Base-by-base conservation (phyloP, 2,113 vertebrate genomes). In the Alaudala cheleensis region DNA sequence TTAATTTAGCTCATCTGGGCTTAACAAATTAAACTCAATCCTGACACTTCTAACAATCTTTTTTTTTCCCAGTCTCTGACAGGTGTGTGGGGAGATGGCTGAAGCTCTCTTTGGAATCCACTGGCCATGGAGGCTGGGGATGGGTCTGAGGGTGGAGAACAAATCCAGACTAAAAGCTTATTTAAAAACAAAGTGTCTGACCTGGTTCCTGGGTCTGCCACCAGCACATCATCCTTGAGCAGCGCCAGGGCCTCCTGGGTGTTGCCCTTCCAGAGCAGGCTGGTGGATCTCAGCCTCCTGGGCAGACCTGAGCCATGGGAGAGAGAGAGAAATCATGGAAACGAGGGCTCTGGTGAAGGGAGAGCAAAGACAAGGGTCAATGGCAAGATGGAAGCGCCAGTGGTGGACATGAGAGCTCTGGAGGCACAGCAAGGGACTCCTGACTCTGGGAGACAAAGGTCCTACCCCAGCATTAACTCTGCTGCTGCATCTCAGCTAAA, bases 131-230 rank as follows among this genome's bases (percentile, higher is more conserved):
- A 65, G 12, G 16, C 29, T 54, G 56, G 65, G 44, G 39, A 16
- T 34, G 47, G 33, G 56, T 47, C 21, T 62, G 28, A 12, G 14
- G 26, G 17, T 56, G 58, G 11, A 40, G 42, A 81, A 23, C 33
- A 53, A 71, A 47, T 33, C 28, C 33, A 17, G 15, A 21, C 10
- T 21, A 16, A 42, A 57, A 66, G 5, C 22, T 57, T 2, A 0
- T 3, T 6, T 37, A 37, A 37, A 37, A 51, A 26, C 4, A 64
- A 28, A 8, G 4, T 10, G 4, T 81, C 97, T 97, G 93, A 99
- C 99, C 98, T 99, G 83, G 98, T 99, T 86, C 99, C 99, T 12
- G 99, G 99, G 80, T 99, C 98, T 2, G 97, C 98, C 34, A 99
- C 98, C 44, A 99, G 96, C 25, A 99, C 93, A 1, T 99, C 99